Evolutionary conservation across 30 jellyfish, hydroid and myxozoan genomes (phyloP).

Genomic region (Hydractinia echinata): DNA sequence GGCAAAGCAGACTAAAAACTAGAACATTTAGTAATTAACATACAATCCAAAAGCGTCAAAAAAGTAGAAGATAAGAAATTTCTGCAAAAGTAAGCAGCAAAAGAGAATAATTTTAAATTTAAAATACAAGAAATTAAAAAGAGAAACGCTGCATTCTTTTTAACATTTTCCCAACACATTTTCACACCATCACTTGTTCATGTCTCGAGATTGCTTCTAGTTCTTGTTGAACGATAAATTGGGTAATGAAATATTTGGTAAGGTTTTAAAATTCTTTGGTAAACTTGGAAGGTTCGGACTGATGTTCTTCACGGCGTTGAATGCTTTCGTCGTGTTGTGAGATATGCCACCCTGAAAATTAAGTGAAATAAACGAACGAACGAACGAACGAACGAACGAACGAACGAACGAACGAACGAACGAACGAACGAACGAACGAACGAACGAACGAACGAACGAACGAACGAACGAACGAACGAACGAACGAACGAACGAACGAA

Average conservation of each 20-base stretch:
- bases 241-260: slow-evolving; percentile 73
- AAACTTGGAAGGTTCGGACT: slow-evolving; percentile 86
- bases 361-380: not conserved
- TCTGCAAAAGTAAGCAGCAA: no score
- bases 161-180: no score
- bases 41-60: no score
- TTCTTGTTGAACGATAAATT: slow-evolving; percentile 27
- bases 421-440: not conserved
- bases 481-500: not conserved
- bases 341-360: slow-evolving; percentile 79
- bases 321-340: slow-evolving; percentile 86
- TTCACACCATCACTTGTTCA: no score
- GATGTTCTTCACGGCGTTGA: slow-evolving; percentile 86
- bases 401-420: not conserved
- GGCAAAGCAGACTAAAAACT: no score
- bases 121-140: no score
- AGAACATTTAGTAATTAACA: no score
- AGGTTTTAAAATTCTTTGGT: slow-evolving; percentile 73
- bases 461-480: not conserved
- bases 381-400: not conserved
- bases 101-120: no score
- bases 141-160: no score
- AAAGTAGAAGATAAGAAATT: no score
- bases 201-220: not conserved
- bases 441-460: not conserved